Base-by-base conservation (phyloP, 1,140 invertebrate species). In the Lamellibrachia luymesi region DNA sequence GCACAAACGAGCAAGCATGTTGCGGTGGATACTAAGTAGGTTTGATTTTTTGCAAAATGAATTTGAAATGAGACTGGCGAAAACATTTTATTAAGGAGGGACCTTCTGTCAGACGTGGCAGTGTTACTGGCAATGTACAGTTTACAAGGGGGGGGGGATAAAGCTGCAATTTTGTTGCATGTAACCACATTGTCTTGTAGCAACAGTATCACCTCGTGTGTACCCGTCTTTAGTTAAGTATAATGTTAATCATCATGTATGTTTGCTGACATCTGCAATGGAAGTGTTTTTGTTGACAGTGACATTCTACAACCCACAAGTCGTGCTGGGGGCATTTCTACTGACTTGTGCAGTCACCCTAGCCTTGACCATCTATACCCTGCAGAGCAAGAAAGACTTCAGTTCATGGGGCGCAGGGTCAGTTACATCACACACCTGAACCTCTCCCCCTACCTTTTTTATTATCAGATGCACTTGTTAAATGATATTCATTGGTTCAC, bases 341-440 rank as follows among this genome's bases (percentile, higher is more conserved):
- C 96, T 98, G 93, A 98, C 98, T 0, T 96, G 98, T 90, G 97
- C 97, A 2, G 97, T 98, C 17, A 97, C 98, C 22, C 96, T 97
- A 93, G 97, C 97, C 0, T 96, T 98, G 90, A 98, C 98, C 0
- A 95, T 97, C 6, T 98, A 97, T 95, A 98, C 98, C 1, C 97
- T 98, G 93, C 98, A 98, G 96, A 97, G 97, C 50, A 98, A 98
- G 96, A 97, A 97, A 94, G 98, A 98, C 95, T 98, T 98, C 96
- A 98, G 98, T 13, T 97, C 97, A 92, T 96, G 97, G 95, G 97
- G 97, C 95, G 97, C 97, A 95, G 97, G 97, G 98, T 98, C 97
- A 97, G 97, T 91, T 25, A 13, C 27, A n/a, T 27, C 91, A 91
- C 91, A 51, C 25, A 22, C 52, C 6, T 13, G 38, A 38, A 38